Evolutionary conservation across 2,888 invertebrate genomes (phyloP), one percentile per base, ranked within the genome.

Genomic region (Alcis repandata): DNA sequence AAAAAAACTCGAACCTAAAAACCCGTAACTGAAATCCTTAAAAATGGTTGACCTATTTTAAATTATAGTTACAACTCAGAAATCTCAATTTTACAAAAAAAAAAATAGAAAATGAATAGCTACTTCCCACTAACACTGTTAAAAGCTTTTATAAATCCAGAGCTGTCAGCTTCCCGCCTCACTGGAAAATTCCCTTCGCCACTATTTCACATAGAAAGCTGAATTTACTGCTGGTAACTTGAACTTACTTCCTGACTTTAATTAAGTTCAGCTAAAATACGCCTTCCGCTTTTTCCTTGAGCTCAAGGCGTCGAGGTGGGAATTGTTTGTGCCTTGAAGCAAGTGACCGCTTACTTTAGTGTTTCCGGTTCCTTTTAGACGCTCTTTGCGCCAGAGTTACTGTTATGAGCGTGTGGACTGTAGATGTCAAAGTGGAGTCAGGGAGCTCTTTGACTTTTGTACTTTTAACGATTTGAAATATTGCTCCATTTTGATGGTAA

Each of bases 251-350:
- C 66, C 68, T 67, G 64, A 27, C 63, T 57, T 63, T 71, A 71
- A 71, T 71, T 68, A 64, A 64, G 63, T 59, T 63, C 40, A 56
- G 67, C 46, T 63, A 45, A 67, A 67, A 67, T 63, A 67, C 58
- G 53, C 61, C 58, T 46, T 67, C 60, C 59, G 67, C 62, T 59
- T 52, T 59, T 62, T 52, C 62, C 62, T 69, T 67, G 61, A 64
- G 54, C 63, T 56, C 22, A 48, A 56, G 58, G 57, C 52, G 59
- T 40, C 27, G 56, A 62, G 59, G 67, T 63, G 62, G 46, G 48
- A 54, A 67, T 67, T 60, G 59, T 54, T 66, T 57, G 63, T 63
- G 62, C 59, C 40, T 60, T 58, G 32, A 38, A 51, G 60, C 57
- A 54, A 67, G 58, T 61, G 49, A 61, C 53, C 57, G 48, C 60